phyloP scores from a whole-genome alignment of 1,140 invertebrate genomes.

The honey bee (Apis mellifera) region DNA sequence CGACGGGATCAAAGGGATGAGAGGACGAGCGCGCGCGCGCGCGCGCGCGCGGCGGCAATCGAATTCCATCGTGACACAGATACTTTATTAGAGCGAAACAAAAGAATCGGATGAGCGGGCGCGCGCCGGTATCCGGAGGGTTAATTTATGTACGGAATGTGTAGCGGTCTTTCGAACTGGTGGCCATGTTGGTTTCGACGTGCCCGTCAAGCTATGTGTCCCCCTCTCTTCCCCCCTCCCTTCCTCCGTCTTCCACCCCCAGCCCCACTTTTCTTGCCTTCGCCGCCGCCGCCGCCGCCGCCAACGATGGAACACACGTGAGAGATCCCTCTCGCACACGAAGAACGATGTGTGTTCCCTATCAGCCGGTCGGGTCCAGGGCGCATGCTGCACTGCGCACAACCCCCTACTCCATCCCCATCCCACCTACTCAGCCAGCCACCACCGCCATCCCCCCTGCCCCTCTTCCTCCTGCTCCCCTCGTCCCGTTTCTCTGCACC shows the following conservation, averaged over 20 bases:
- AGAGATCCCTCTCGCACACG: conserved; percentile 24
- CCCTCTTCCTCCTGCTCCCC: too few relatives aligned
- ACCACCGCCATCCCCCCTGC: not conserved
- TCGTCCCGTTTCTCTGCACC: conserved; percentile 32
- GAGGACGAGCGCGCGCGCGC: too few relatives aligned
- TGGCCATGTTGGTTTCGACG: conserved; percentile 68
- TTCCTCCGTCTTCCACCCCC: conserved; percentile 55
- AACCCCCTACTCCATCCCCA: conserved; percentile 50
- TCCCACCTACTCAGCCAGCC: conserved; percentile 40
- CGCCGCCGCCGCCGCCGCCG: not conserved
- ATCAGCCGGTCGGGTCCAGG: conserved; percentile 7
- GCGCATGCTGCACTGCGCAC: conserved; percentile 79
- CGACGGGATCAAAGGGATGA: conserved; percentile 20
- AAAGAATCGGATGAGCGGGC: not conserved
- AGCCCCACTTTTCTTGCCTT: conserved; percentile 45
- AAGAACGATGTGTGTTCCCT: conserved; percentile 60
- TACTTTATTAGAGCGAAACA: conserved; percentile 23
- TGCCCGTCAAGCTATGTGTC: conserved; percentile 58
- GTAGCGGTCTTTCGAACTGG: conserved; percentile 48
- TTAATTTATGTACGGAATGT: conserved; percentile 53
- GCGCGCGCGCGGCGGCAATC: not conserved
- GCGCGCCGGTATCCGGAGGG: not conserved
- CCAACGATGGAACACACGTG: conserved; percentile 50
- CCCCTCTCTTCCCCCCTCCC: not conserved
- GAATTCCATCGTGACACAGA: conserved; percentile 28